Evolutionary conservation across 2,888 invertebrate species (phyloP).

Genomic region (Cryptocheilus praepositus): DNA sequence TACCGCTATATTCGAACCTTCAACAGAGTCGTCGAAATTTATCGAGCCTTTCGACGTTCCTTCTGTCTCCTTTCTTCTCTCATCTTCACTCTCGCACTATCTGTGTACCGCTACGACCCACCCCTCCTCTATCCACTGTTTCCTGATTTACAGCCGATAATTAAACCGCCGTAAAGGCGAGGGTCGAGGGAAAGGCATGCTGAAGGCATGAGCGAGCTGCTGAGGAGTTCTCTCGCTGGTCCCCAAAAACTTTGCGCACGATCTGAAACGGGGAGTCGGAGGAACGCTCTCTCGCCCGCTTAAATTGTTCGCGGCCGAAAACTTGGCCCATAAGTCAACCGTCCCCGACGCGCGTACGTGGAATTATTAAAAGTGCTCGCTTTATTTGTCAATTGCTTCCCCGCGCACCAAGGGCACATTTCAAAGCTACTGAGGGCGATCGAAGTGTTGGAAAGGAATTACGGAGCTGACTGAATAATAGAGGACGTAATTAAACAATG

Average conservation of each 20-base stretch:
- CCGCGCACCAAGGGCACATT: not conserved
- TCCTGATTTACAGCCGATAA: constrained; percentile 70
- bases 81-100: not conserved
- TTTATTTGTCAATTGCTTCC: constrained; percentile 27
- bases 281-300: constrained; percentile 49
- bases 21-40: constrained; percentile 60
- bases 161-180: constrained; percentile 68
- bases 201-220: constrained; percentile 37
- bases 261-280: constrained; percentile 30
- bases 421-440: not conserved
- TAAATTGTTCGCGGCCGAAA: constrained; percentile 61
- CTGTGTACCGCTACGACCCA: too few relatives aligned
- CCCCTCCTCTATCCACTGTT: constrained; percentile 17
- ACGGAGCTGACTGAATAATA: too few relatives aligned
- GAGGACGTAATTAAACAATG: too few relatives aligned
- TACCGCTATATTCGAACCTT: too few relatives aligned
- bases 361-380: constrained; percentile 37
- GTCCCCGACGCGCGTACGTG: constrained; percentile 27
- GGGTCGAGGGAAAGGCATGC: constrained; percentile 16
- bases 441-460: too few relatives aligned
- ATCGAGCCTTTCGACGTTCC: constrained; percentile 46
- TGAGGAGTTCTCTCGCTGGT: constrained; percentile 35
- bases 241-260: constrained; percentile 59
- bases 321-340: constrained; percentile 67
- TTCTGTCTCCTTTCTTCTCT: not conserved